Base-by-base conservation (phyloP, 1,140 invertebrate genomes). In the Probaryconus sp. region DNA sequence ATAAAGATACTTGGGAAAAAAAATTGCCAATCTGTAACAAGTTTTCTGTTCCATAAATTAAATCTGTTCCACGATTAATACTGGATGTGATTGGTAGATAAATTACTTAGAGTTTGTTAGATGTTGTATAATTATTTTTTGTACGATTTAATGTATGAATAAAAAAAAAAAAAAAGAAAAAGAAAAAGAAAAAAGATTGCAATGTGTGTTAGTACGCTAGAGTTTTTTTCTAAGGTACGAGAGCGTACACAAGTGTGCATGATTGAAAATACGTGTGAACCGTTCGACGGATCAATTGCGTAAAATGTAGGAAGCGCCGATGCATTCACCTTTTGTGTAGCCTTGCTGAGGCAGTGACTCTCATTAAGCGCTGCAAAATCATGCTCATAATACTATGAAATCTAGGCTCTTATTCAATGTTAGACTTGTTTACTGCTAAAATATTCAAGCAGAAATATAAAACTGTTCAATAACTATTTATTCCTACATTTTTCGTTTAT, bases 261-360 rank as follows among this genome's bases (percentile, higher is more conserved):
- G 72, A 81, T 80, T 79, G 63, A 65, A 73, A 76, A 67, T 77
- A 78, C 76, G 69, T 61, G 78, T 71, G 61, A 78, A 80, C 74
- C 73, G 68, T 76, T 79, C 72, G 68, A 67, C 72, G 76, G 69
- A 84, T 83, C 80, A 79, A 82, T 87, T 85, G 82, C 83, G 79
- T 84, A 85, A 70, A 84, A 84, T 85, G 78, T 80, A 86, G 85
- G 83, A 86, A 85, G 83, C 80, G 79, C 77, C 79, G 79, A 86
- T 87, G 83, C 84, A 85, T 87, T 86, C 83, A 84, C 84, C 84
- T 85, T 87, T 85, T 82, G 79, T 78, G 55, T 78, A 86, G 79
- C 83, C 85, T 86, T 83, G 83, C 53, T 63, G 51, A 50, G 31
- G 16, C 83, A 85, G 82, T 67, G 84, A 45, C 61, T 81, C 82